Evolutionary conservation across 2,888 invertebrate genomes (phyloP).

Genomic region (Drosophila gaucha): DNA sequence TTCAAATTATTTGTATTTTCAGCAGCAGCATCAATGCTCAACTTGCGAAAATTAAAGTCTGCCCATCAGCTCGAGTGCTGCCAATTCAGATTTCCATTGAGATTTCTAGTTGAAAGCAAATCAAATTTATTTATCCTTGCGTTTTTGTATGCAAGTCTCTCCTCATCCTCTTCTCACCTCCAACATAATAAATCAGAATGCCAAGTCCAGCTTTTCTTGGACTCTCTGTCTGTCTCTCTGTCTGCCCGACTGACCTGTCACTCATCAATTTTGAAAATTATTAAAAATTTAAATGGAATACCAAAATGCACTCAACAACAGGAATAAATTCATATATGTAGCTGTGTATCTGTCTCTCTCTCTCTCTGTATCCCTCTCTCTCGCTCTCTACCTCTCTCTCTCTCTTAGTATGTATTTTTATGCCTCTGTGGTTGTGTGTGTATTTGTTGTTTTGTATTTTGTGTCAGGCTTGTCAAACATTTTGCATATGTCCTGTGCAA

Average conservation of each 20-base stretch:
- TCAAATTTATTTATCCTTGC: conserved; percentile 27
- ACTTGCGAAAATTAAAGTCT: conserved; percentile 20
- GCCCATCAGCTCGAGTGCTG: conserved; percentile 12
- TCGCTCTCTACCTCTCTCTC: background rate
- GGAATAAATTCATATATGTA: conserved; percentile 38
- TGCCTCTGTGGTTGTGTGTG: conserved; percentile 9
- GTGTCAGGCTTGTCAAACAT: conserved; percentile 75
- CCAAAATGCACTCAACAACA: conserved; percentile 67
- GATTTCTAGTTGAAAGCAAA: conserved; percentile 26
- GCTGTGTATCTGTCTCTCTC: background rate
- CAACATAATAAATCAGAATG: conserved; percentile 64
- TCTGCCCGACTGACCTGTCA: conserved; percentile 42
- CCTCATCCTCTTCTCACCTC: background rate
- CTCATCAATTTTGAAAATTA: conserved; percentile 80
- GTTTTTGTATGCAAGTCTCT: conserved; percentile 15
- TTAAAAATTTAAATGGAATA: conserved; percentile 82
- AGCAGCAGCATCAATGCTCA: conserved; percentile 20
- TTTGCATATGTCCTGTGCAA: conserved; percentile 51
- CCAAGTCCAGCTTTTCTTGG: conserved; percentile 22
- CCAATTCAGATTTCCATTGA: conserved; percentile 30
- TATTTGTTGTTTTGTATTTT: conserved; percentile 57
- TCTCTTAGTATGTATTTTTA: conserved; percentile 6
- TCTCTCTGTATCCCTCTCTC: background rate
- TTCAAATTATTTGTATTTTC: conserved; percentile 57
- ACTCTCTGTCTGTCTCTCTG: background rate